Percentiles rank a stretch among this genome's conserved stretches.
These are phyloP conservation scores for Leptosomus discolor DNA, from an alignment of 2,113 vertebrate species.

Conservation along the genomic window DNA sequence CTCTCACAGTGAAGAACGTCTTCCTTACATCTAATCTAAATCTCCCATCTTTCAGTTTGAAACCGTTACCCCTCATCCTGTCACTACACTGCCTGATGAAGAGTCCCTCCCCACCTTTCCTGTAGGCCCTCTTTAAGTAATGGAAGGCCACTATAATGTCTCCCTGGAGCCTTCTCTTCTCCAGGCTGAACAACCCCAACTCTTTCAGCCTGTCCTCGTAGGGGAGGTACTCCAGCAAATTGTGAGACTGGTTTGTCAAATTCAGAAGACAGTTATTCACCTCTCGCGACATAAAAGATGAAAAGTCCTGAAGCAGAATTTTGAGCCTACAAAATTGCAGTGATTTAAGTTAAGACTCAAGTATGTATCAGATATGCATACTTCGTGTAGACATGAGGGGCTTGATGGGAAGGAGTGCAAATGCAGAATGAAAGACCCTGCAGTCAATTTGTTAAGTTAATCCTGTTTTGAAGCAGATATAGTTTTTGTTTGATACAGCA, in stretches of 20 bases:
- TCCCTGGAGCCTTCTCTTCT: neutral
- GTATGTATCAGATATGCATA: neutral
- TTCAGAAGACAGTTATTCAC: neutral
- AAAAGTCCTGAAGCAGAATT: neutral
- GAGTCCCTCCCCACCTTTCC: neutral
- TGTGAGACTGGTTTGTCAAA: neutral
- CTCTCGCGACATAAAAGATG: neutral
- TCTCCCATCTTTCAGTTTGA: neutral
- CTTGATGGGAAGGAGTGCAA: neutral
- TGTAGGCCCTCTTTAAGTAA: neutral
- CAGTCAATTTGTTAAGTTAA: neutral
- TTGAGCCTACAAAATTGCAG: neutral
- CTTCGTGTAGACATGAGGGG: neutral
- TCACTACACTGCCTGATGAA: accelerated
- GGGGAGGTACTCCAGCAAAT: neutral
- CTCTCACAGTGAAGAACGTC: too few relatives aligned
- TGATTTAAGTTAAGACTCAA: neutral
- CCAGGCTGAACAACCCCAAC: too few relatives aligned
- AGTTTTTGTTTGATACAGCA: neutral
- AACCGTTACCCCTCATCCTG: neutral
- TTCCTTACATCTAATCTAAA: neutral
- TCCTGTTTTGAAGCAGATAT: neutral
- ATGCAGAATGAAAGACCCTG: neutral
- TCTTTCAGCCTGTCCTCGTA: neutral
- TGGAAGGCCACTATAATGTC: neutral